Evolutionary conservation across 1,140 invertebrate genomes (phyloP), one percentile per base, ranked within the genome.

Genomic region (Dolichoris vasculosae): DNA sequence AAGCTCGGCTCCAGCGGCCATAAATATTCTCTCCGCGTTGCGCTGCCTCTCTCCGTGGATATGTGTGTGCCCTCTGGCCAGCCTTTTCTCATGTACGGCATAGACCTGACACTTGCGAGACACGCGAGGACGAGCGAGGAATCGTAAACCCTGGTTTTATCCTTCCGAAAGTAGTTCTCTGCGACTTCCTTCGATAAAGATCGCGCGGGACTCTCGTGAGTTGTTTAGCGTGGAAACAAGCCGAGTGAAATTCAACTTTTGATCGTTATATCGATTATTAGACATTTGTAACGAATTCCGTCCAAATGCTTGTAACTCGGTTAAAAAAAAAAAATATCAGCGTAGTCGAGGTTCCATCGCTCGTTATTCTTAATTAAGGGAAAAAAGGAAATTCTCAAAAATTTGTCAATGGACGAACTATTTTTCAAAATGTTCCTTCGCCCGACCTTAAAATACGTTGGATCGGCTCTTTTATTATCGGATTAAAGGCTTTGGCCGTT

Each of bases 91-190:
- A 87, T 88, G 84, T 86, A 82, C 83, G 40, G 87, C 87, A 88
- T 87, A 77, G 88, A 76, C 64, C 82, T 88, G 88, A 88, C 88
- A 89, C 87, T 89, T 88, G 88, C 86, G 76, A 83, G 87, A 86
- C 84, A 88, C 85, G 86, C 85, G 86, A 84, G 86, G 88, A 90
- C 89, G 88, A 87, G 89, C 84, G 83, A 86, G 85, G 89, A 90
- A 91, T 91, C 89, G 88, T 90, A 91, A 92, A 91, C 89, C 88
- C 73, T 48, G 77, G 73, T 84, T 87, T 86, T 82, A 86, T 86
- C 80, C 84, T 86, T 86, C 84, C 73, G 55, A 86, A 86, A 82
- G 30, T 55, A 43, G 71, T 59, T 75, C 40, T 67, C n/a, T 1
- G 32, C 20, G 38, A 46, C 77, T 71, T 59, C 73, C 75, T 11